Evolutionary conservation across 1,140 invertebrate genomes (phyloP).

Genomic region (Phortica variegata): DNA sequence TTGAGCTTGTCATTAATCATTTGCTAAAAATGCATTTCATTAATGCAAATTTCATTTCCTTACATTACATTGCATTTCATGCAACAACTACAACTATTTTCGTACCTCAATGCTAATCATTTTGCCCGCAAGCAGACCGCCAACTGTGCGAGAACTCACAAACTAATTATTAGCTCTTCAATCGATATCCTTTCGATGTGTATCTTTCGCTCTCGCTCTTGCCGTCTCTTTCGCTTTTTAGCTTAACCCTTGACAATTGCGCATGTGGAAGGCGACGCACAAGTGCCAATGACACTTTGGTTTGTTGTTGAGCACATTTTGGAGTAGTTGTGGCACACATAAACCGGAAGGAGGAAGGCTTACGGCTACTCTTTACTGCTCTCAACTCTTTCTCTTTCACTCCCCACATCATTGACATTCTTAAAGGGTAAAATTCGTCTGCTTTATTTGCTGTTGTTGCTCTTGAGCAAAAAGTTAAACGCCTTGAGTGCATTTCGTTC

Average conservation of each 20-base stretch:
- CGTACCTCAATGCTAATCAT: too few species aligned
- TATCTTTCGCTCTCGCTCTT: constrained; percentile 19
- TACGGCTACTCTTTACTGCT: constrained; percentile 16
- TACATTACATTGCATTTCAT: too few species aligned
- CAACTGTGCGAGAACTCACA: constrained; percentile 46
- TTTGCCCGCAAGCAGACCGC: constrained; percentile 34
- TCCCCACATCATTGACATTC: constrained; percentile 26
- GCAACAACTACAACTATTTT: too few species aligned
- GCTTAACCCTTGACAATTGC: constrained; percentile 34
- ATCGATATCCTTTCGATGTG: constrained; percentile 34
- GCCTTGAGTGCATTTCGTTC: constrained; percentile 52
- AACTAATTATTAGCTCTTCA: constrained; percentile 53
- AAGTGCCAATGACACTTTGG: constrained; percentile 53
- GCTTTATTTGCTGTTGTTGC: constrained; percentile 29
- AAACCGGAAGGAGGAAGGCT: constrained; percentile 31
- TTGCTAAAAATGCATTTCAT: too few species aligned
- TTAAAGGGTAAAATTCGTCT: constrained; percentile 15
- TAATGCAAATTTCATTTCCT: too few species aligned
- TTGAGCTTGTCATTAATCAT: too few species aligned
- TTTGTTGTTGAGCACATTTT: constrained; percentile 25
- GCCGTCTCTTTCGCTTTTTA: constrained; percentile 8
- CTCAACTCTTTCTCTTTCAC: not conserved
- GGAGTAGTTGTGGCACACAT: constrained; percentile 24
- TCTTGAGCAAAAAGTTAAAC: constrained; percentile 52
- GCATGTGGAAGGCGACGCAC: constrained; percentile 39